phyloP scores from a whole-genome alignment of 2,888 invertebrate species.

The Drosophila vallismaia region DNA sequence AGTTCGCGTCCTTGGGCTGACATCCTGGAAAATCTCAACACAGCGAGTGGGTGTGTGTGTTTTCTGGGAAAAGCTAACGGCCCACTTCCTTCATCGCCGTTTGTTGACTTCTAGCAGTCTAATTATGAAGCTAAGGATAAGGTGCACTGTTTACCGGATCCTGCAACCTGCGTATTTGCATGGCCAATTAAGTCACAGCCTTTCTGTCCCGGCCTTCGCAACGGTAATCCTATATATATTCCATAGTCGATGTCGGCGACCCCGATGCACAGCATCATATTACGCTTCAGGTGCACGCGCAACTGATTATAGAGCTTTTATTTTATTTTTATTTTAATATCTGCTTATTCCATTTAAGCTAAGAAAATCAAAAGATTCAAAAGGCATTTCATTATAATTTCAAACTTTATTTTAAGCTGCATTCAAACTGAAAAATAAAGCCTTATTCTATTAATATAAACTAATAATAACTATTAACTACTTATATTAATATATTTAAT shows the following conservation, averaged over 20 bases:
- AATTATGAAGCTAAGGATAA: constrained; percentile 41
- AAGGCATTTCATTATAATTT: no score
- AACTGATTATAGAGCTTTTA: constrained; percentile 27
- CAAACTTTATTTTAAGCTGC: no score
- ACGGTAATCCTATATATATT: constrained; percentile 42
- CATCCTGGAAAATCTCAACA: constrained; percentile 17
- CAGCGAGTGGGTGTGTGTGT: background rate
- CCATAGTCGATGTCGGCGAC: constrained; percentile 13
- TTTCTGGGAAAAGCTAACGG: constrained; percentile 35
- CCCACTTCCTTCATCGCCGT: constrained; percentile 20
- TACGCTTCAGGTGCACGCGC: constrained; percentile 48
- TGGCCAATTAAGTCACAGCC: constrained; percentile 19
- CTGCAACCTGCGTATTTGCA: constrained; percentile 3
- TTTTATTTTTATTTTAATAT: no score
- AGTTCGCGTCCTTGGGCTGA: constrained; percentile 20
- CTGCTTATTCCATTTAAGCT: no score
- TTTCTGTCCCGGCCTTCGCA: constrained; percentile 19
- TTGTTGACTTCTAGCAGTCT: constrained; percentile 53
- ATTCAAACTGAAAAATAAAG: background rate
- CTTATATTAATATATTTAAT: background rate
- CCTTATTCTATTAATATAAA: background rate
- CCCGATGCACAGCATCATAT: constrained; percentile 36
- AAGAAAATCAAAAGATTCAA: no score
- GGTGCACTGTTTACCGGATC: constrained; percentile 3
- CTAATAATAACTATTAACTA: no score